Percentiles rank a stretch among this genome's conserved stretches.
These are phyloP conservation scores for Allygus modestus DNA, from an alignment of 2,888 invertebrate genomes.

Conservation along the genomic window DNA sequence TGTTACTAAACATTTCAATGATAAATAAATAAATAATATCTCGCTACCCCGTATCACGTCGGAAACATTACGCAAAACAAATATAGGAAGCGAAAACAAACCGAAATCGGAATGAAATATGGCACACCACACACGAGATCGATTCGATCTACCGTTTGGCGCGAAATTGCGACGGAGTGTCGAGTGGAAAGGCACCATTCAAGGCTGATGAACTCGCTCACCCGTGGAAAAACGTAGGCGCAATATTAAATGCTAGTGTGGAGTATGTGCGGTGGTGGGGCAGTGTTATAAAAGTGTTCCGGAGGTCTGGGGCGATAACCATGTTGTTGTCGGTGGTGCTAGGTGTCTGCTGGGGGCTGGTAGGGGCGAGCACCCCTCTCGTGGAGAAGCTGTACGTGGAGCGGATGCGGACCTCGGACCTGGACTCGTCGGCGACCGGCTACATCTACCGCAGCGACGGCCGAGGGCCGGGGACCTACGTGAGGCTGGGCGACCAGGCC, in stretches of 20 bases:
- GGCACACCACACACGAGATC: constrained; percentile 37
- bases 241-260: constrained; percentile 17
- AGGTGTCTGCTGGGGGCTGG: background rate
- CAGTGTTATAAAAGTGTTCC: constrained; percentile 2
- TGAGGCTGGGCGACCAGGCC: constrained; percentile 68
- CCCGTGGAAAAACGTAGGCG: constrained; percentile 1
- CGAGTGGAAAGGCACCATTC: constrained; percentile 24
- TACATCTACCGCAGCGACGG: constrained; percentile 71
- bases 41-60: too few species aligned
- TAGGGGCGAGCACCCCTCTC: constrained; percentile 18
- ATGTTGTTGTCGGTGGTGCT: constrained; percentile 6
- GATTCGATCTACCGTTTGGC: constrained; percentile 31
- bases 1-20: too few species aligned
- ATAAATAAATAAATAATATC: too few species aligned
- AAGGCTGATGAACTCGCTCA: constrained; percentile 9
- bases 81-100: constrained; percentile 35
- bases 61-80: background rate
- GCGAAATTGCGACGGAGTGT: constrained; percentile 29
- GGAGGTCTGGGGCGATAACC: background rate
- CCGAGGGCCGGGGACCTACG: constrained; percentile 68
- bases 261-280: constrained; percentile 16
- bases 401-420: constrained; percentile 67
- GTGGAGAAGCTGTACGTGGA: constrained; percentile 65
- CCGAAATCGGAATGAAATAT: constrained; percentile 31
- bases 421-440: constrained; percentile 69